A percentile compares a stretch with the other conserved stretches of the same genome.
phyloP scores from a whole-genome alignment of 2,888 invertebrate species.

The Ennomos erosarius region DNA sequence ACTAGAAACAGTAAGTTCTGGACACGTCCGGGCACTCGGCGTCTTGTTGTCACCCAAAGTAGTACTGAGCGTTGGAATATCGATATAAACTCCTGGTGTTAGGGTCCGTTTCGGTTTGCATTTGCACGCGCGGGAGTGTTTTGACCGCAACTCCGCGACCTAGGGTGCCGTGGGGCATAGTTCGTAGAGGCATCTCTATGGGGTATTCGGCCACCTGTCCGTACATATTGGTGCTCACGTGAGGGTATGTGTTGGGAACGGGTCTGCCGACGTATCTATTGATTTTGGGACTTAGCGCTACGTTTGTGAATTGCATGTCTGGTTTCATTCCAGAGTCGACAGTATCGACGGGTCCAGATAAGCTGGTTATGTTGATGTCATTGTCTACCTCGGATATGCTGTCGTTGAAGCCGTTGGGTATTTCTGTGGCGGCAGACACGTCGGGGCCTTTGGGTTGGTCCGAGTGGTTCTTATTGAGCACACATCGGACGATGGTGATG shows the following conservation, averaged over 20 bases:
- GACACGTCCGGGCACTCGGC: slow-evolving; percentile 81
- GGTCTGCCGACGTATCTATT: slow-evolving; percentile 80
- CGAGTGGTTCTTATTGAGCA: slow-evolving; percentile 87
- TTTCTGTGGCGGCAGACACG: slow-evolving; percentile 89
- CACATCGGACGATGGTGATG: slow-evolving; percentile 89
- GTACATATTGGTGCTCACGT: slow-evolving; percentile 82
- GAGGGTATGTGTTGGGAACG: slow-evolving; percentile 80
- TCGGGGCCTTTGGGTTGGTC: slow-evolving; percentile 89
- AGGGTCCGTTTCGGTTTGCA: slow-evolving; percentile 81
- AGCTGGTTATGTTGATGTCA: slow-evolving; percentile 90
- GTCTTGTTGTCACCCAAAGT: slow-evolving; percentile 91
- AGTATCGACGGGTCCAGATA: slow-evolving; percentile 86
- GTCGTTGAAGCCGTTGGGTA: slow-evolving; percentile 93
- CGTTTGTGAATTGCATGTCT: slow-evolving; percentile 78
- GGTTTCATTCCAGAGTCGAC: slow-evolving; percentile 75
- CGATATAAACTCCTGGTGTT: slow-evolving; percentile 87
- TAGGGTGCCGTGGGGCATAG: slow-evolving; percentile 78
- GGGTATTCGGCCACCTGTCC: slow-evolving; percentile 82
- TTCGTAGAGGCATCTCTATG: slow-evolving; percentile 81
- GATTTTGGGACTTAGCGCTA: slow-evolving; percentile 77
- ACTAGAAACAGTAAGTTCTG: slow-evolving; percentile 86
- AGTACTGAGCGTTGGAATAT: slow-evolving; percentile 88
- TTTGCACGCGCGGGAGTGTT: slow-evolving; percentile 75
- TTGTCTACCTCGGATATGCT: slow-evolving; percentile 94
- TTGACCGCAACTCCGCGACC: slow-evolving; percentile 79